phyloP scores from a whole-genome alignment of 2,797 vertebrate genomes.

The Acropternis orthonyx region DNA sequence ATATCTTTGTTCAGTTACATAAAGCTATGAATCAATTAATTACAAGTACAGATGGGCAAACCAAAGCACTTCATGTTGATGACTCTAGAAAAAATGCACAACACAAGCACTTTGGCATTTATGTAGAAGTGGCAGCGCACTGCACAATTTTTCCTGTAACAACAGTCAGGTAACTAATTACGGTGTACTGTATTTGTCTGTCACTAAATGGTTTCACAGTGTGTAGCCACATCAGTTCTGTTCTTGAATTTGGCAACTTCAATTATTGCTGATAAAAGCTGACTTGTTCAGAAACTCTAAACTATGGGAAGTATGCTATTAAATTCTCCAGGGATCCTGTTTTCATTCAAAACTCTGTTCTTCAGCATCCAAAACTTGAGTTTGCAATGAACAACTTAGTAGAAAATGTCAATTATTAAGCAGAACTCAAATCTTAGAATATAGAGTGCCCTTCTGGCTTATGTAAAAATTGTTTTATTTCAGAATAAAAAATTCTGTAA shows the following conservation, averaged over 20 bases:
- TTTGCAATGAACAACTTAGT: constrained; percentile 6
- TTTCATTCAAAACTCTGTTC: constrained; percentile 47
- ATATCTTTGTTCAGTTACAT: not conserved
- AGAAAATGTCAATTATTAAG: constrained; percentile 18
- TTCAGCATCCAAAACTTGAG: not conserved
- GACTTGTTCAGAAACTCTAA: constrained; percentile 42
- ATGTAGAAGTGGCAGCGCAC: not conserved
- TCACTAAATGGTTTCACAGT: constrained; percentile 47
- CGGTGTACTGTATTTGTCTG: constrained; percentile 25
- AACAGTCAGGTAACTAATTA: constrained; percentile 42
- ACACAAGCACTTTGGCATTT: not conserved
- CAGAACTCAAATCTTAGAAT: not conserved
- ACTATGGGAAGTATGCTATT: constrained; percentile 48
- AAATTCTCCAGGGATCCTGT: constrained; percentile 48
- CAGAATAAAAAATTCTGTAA: not conserved
- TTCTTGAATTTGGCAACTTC: constrained; percentile 65
- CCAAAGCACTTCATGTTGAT: constrained; percentile 10
- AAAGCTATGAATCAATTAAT: constrained; percentile 4
- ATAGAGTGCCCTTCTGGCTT: not conserved
- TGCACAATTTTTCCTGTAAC: constrained; percentile 1
- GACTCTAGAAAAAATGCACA: not conserved
- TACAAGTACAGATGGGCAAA: constrained; percentile 9
- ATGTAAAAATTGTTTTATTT: not conserved
- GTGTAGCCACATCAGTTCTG: constrained; percentile 46
- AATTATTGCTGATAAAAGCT: constrained; percentile 64